phyloP scores from a whole-genome alignment of 2,888 invertebrate genomes.

The Leptinotarsa peninsularis region DNA sequence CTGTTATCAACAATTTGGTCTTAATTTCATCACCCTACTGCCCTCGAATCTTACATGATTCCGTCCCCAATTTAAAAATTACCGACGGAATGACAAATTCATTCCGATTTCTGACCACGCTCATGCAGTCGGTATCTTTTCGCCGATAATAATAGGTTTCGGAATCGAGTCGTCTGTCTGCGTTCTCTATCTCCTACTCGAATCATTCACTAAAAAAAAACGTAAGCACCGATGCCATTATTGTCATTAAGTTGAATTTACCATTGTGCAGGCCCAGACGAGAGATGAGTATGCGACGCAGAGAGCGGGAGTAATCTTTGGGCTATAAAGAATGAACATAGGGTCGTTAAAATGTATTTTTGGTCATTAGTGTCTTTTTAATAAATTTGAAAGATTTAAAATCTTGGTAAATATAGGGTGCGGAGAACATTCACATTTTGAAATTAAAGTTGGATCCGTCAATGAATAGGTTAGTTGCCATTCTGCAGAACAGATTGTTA shows the following conservation, averaged over 20 bases:
- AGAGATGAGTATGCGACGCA: constrained; percentile 18
- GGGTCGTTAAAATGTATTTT: constrained; percentile 51
- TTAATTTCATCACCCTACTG: neutral
- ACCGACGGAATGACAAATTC: constrained; percentile 55
- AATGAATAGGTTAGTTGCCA: neutral
- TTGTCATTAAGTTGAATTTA: constrained; percentile 56
- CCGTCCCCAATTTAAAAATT: constrained; percentile 47
- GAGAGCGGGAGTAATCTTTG: constrained; percentile 24
- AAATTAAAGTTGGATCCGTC: constrained; percentile 13
- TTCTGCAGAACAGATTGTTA: neutral
- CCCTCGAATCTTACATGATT: constrained; percentile 12
- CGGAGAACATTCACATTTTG: neutral
- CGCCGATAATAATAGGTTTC: constrained; percentile 60
- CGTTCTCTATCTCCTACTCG: constrained; percentile 46
- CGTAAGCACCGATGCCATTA: constrained; percentile 53
- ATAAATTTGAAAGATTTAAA: constrained; percentile 32
- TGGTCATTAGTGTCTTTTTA: constrained; percentile 48
- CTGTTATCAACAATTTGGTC: neutral
- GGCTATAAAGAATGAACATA: constrained; percentile 31
- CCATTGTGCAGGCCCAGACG: constrained; percentile 43
- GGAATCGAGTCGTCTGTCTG: constrained; percentile 48
- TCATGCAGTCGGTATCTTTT: constrained; percentile 56
- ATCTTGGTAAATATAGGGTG: constrained; percentile 38
- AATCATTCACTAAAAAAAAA: constrained; percentile 55
- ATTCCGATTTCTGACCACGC: constrained; percentile 57